Evolutionary conservation across 2,888 invertebrate species (phyloP).

Genomic region (Tribolium freemani): DNA sequence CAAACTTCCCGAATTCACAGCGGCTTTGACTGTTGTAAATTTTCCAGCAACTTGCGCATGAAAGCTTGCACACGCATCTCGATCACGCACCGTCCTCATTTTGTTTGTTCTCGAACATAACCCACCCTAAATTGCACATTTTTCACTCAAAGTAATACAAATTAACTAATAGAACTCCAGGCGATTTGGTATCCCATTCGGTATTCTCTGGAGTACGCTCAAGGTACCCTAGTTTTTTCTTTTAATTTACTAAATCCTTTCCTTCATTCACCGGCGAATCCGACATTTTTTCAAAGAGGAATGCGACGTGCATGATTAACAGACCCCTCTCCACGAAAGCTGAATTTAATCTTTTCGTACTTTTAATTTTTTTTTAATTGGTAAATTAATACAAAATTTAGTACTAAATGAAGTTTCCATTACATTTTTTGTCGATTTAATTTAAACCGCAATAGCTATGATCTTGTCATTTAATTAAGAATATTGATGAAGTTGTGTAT

Average conservation of each 20-base stretch:
- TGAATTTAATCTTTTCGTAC: too few species aligned
- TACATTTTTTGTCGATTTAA: neutral
- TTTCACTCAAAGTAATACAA: constrained; percentile 28
- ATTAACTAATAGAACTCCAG: constrained; percentile 19
- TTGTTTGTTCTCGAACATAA: constrained; percentile 12
- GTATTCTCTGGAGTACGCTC: constrained; percentile 27
- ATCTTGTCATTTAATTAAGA: neutral
- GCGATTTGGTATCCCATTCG: constrained; percentile 17
- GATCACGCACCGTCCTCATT: constrained; percentile 23
- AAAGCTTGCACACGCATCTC: constrained; percentile 20
- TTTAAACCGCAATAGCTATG: neutral
- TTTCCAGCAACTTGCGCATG: constrained; percentile 15
- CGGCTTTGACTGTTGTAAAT: constrained; percentile 8
- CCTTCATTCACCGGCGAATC: too few species aligned
- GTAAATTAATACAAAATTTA: too few species aligned
- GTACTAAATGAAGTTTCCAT: too few species aligned
- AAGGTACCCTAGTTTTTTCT: constrained; percentile 14
- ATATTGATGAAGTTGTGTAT: neutral
- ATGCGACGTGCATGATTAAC: too few species aligned
- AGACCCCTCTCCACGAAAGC: too few species aligned
- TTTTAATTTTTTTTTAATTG: too few species aligned
- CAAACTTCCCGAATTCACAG: constrained; percentile 16
- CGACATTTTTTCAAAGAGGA: too few species aligned
- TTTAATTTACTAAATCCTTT: constrained; percentile 10
- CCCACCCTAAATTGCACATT: constrained; percentile 14